A percentile compares a stretch with the other conserved stretches of the same genome.
Conservation (phyloP, 2,888 invertebrate genomes). For the Xestia ashworthii region DNA sequence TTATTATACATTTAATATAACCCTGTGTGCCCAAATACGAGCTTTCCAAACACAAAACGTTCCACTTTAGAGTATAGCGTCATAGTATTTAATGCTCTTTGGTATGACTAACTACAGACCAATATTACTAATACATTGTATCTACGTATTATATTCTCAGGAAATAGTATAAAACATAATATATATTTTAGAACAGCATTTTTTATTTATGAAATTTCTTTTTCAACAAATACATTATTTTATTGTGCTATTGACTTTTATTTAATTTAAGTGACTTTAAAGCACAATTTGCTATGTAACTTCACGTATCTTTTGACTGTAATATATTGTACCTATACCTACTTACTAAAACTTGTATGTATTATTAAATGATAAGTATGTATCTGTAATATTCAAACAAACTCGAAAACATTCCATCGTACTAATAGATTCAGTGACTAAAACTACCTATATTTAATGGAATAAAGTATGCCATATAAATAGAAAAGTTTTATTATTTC, state of each 20-base stretch:
- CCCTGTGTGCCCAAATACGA: constrained; percentile 42
- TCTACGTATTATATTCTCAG: constrained; percentile 36
- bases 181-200: constrained; percentile 15
- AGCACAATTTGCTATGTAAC: constrained; percentile 62
- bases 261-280: constrained; percentile 59
- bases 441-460: constrained; percentile 72
- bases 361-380: constrained; percentile 40
- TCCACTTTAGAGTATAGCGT: constrained; percentile 36
- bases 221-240: constrained; percentile 23
- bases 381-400: constrained; percentile 63
- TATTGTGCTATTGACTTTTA: constrained; percentile 34
- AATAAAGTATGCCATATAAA: constrained; percentile 81
- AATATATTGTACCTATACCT: constrained; percentile 39
- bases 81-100: constrained; percentile 24
- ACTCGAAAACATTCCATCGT: constrained; percentile 74
- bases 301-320: constrained; percentile 57
- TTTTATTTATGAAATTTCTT: constrained; percentile 43
- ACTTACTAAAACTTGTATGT: constrained; percentile 42
- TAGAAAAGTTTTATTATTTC: constrained; percentile 18
- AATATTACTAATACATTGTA: constrained; percentile 25
- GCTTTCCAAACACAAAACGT: constrained; percentile 50
- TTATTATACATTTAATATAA: constrained; percentile 39
- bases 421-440: constrained; percentile 70
- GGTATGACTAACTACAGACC: constrained; percentile 14
- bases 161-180: constrained; percentile 37